phyloP scores from a whole-genome alignment of 2,888 invertebrate genomes.

The Andrena fulva region DNA sequence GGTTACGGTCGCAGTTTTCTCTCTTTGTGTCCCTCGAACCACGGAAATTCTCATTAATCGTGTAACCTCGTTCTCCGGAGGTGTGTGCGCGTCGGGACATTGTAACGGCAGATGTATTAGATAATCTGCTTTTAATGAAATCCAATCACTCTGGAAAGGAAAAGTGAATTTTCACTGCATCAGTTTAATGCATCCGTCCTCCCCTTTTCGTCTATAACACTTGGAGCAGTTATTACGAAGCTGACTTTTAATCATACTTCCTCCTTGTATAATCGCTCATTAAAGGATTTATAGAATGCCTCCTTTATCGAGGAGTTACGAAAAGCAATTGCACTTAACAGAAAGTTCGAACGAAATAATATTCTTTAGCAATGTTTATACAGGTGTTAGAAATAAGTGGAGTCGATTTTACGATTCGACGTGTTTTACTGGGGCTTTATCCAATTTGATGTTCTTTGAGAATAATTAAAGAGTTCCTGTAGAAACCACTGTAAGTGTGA shows the following conservation, averaged over 20 bases:
- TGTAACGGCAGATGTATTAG: constrained; percentile 30
- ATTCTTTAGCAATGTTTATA: no score
- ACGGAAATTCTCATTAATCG: constrained; percentile 78
- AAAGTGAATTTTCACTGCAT: constrained; percentile 32
- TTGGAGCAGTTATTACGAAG: neutral
- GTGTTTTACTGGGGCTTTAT: no score
- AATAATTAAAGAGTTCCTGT: no score
- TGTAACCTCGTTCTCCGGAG: constrained; percentile 64
- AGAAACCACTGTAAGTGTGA: no score
- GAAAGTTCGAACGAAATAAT: no score
- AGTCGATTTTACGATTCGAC: no score
- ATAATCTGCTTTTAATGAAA: constrained; percentile 46
- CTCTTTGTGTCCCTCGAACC: constrained; percentile 62
- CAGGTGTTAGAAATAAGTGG: no score
- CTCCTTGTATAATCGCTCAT: neutral
- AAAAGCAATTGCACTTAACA: no score
- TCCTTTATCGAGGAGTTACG: no score
- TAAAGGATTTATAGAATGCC: no score
- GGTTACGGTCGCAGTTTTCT: constrained; percentile 70
- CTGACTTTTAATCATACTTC: neutral
- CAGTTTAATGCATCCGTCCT: constrained; percentile 14
- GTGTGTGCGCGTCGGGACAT: constrained; percentile 20
- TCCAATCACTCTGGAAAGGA: constrained; percentile 27
- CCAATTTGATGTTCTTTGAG: no score
- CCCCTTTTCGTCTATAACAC: neutral